Percentiles rank a stretch among this genome's conserved stretches.
phyloP scores from a whole-genome alignment of 2,113 vertebrate genomes.

The Scartelaos histophorus region DNA sequence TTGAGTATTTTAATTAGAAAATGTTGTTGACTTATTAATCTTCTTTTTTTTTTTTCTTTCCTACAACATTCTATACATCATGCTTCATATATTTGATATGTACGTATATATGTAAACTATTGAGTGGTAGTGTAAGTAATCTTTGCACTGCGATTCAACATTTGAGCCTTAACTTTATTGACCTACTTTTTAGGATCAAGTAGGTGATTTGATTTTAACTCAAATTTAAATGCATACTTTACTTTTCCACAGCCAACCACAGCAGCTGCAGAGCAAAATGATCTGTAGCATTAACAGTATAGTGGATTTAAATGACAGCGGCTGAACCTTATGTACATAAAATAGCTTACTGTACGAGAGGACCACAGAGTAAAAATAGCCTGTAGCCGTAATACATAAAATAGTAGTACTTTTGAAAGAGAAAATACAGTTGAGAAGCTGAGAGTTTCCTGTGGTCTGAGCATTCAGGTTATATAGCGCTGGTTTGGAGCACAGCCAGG shows the following conservation, averaged over 20 bases:
- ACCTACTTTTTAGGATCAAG: not conserved
- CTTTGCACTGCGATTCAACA: not conserved
- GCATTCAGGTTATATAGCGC: slow-evolving; percentile 13
- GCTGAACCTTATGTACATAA: not conserved
- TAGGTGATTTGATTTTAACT: not conserved
- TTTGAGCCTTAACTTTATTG: not conserved
- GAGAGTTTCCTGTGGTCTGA: slow-evolving; percentile 17
- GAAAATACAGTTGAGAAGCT: not conserved
- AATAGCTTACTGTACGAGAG: not conserved
- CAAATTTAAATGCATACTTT: not conserved
- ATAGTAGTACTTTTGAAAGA: not conserved
- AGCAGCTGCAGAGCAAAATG: not conserved
- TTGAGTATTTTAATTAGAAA: too few species aligned
- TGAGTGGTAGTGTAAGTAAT: too few species aligned
- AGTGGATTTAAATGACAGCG: not conserved
- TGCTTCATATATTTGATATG: too few species aligned
- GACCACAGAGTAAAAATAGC: not conserved
- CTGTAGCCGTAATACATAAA: not conserved
- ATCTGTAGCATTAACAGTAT: not conserved
- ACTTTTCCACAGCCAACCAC: not conserved
- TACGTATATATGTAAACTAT: too few species aligned
- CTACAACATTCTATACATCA: too few species aligned
- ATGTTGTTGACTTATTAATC: too few species aligned
- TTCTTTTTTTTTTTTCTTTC: too few species aligned
- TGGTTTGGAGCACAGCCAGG: slow-evolving; percentile 53